Conservation (phyloP, 35 echinoderm and acorn worm genomes). For the Lytechinus variegatus region DNA sequence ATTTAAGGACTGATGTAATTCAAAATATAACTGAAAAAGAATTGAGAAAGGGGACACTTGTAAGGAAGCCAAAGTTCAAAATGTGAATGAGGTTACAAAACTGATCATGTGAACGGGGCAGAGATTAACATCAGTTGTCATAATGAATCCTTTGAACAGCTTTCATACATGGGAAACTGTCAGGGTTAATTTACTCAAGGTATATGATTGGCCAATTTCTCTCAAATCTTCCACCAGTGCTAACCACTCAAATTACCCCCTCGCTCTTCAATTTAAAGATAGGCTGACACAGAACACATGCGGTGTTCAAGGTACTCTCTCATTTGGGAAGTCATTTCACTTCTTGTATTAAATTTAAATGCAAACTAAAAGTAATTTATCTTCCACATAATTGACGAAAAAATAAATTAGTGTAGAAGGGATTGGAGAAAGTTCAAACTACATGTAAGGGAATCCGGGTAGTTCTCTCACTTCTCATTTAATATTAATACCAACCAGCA, state of each 20-base stretch:
- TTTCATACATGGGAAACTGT: not conserved
- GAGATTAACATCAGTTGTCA: not conserved
- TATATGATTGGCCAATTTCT: constrained; percentile 12
- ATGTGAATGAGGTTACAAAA: not conserved
- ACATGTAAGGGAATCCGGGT: too few relatives aligned
- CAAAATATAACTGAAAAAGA: too few relatives aligned
- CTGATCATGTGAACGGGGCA: not conserved
- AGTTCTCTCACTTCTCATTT: too few relatives aligned
- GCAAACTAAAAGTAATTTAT: not conserved
- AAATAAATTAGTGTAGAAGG: not conserved
- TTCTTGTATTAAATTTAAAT: not conserved
- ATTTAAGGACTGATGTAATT: too few relatives aligned
- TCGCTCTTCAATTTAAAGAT: not conserved
- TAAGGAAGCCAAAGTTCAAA: not conserved
- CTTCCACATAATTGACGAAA: not conserved
- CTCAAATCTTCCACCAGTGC: not conserved
- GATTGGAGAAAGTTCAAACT: not conserved
- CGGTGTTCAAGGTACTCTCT: not conserved
- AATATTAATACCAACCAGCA: too few relatives aligned
- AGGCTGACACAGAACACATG: not conserved
- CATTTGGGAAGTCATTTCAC: not conserved
- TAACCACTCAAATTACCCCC: constrained; percentile 11
- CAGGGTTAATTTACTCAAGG: not conserved
- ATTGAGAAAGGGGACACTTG: too few relatives aligned
- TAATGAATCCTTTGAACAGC: not conserved